phyloP scores from a whole-genome alignment of 2,797 vertebrate species.

The Rhabdophis nuchalis region DNA sequence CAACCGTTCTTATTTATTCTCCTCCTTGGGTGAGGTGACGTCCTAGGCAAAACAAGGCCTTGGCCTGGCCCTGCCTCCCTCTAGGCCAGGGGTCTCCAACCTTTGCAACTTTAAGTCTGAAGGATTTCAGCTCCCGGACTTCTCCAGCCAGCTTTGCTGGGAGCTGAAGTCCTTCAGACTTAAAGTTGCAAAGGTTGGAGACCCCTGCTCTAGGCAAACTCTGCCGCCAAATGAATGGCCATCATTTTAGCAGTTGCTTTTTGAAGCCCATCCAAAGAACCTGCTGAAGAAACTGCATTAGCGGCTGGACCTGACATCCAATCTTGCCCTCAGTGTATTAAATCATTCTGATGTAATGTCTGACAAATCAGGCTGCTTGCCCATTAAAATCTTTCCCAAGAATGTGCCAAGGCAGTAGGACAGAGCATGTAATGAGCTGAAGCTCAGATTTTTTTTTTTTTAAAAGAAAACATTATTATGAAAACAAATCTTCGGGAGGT shows the following conservation, averaged over 20 bases:
- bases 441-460: slow-evolving; percentile 29
- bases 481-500: slow-evolving; percentile 57
- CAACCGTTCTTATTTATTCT: not conserved
- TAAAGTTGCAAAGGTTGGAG: too few species aligned
- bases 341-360: slow-evolving; percentile 93
- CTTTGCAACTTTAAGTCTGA: too few species aligned
- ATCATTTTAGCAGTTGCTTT: slow-evolving; percentile 56
- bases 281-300: slow-evolving; percentile 42
- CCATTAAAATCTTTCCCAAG: slow-evolving; percentile 82
- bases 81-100: too few species aligned
- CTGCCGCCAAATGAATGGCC: slow-evolving; percentile 51
- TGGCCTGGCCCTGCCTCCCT: slow-evolving; percentile 13
- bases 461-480: slow-evolving; percentile 52
- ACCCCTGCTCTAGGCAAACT: not conserved
- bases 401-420: slow-evolving; percentile 79
- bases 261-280: slow-evolving; percentile 54
- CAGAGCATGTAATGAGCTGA: slow-evolving; percentile 81
- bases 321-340: slow-evolving; percentile 84
- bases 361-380: slow-evolving; percentile 79
- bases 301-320: slow-evolving; percentile 74
- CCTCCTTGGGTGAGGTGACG: not conserved
- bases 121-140: too few species aligned
- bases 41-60: slow-evolving; percentile 38
- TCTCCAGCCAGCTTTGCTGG: too few species aligned
- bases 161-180: too few species aligned